phyloP scores from a whole-genome alignment of 2,888 invertebrate species.

The Autographa gamma region DNA sequence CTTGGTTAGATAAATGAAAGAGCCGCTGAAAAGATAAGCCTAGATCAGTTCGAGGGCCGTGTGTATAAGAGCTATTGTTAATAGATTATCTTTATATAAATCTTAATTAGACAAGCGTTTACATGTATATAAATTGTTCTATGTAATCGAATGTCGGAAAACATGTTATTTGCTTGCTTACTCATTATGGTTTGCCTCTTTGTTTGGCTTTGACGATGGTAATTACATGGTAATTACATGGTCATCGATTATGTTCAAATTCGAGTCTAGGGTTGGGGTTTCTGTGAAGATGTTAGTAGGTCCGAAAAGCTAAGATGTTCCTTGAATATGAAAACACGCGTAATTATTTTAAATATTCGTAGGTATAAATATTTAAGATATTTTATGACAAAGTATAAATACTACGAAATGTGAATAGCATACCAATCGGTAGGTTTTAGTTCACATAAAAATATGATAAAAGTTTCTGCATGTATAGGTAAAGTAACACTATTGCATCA shows the following conservation, averaged over 20 bases:
- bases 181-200: neutral
- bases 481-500: too few species aligned
- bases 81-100: slow-evolving; percentile 47
- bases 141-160: slow-evolving; percentile 12
- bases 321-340: too few species aligned
- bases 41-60: slow-evolving; percentile 40
- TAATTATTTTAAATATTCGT: too few species aligned
- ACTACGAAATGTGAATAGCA: too few species aligned
- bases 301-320: too few species aligned
- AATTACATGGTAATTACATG: neutral
- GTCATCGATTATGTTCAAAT: neutral
- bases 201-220: neutral
- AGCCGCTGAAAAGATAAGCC: slow-evolving; percentile 30
- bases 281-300: neutral
- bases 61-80: slow-evolving; percentile 53
- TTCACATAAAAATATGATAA: too few species aligned
- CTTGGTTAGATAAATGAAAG: slow-evolving; percentile 40
- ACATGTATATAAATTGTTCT: slow-evolving; percentile 41
- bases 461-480: too few species aligned
- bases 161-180: neutral
- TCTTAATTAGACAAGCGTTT: slow-evolving; percentile 57
- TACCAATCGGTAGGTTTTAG: too few species aligned
- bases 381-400: too few species aligned
- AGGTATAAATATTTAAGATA: too few species aligned
- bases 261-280: neutral